phyloP scores from a whole-genome alignment of 1,140 invertebrate species.

The Eupristina koningsbergeri region DNA sequence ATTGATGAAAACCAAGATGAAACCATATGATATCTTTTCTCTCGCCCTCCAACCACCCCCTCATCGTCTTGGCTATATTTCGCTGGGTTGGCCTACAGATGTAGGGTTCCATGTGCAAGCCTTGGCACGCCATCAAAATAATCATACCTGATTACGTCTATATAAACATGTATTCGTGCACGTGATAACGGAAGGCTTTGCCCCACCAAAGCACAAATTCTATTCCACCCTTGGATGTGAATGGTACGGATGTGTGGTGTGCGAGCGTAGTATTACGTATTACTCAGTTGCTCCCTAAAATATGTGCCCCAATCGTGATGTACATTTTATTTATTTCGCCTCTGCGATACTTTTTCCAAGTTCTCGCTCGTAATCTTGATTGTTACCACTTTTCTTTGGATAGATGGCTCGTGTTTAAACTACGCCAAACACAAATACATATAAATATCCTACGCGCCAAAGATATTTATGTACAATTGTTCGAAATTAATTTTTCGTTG shows the following conservation, averaged over 20 bases:
- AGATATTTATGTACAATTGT: no score
- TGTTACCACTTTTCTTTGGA: no score
- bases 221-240: background rate
- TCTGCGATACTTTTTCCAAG: background rate
- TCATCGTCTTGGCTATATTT: background rate
- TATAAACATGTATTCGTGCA: background rate
- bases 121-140: background rate
- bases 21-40: background rate
- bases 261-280: no score
- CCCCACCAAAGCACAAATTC: no score
- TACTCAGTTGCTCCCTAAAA: background rate
- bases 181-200: background rate
- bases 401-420: no score
- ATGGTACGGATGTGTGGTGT: background rate
- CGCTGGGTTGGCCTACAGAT: background rate
- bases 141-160: background rate
- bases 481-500: no score
- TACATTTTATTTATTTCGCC: background rate
- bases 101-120: background rate
- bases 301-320: background rate
- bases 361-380: no score
- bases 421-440: no score
- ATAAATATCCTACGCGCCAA: no score
- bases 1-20: slow-evolving; percentile 12
- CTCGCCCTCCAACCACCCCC: background rate